Evolutionary conservation across 2,888 invertebrate genomes (phyloP).

Genomic region (Campoplex capitator): DNA sequence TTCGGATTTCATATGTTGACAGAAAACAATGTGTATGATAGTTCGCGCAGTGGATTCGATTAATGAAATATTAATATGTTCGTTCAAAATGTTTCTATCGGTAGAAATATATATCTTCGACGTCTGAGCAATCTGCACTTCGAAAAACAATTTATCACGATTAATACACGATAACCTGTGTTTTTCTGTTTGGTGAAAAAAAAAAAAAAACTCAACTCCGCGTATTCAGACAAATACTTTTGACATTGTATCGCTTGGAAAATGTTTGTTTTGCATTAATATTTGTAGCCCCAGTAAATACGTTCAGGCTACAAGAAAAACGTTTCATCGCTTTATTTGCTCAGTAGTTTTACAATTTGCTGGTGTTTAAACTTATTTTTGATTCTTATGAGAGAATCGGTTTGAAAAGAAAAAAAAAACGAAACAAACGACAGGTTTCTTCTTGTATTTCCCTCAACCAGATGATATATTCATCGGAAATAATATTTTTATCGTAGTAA

Average conservation of each 20-base stretch:
- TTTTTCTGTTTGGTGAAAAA: no score
- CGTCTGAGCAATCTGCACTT: neutral
- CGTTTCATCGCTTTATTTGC: neutral
- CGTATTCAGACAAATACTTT: neutral
- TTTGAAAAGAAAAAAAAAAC: neutral
- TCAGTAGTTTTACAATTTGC: neutral
- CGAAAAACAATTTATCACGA: neutral
- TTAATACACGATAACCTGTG: neutral
- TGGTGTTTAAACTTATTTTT: neutral
- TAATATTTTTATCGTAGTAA: neutral
- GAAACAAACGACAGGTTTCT: neutral
- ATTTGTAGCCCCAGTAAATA: neutral
- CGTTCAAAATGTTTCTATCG: neutral
- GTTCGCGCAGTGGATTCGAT: neutral
- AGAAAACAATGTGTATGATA: conserved; percentile 6
- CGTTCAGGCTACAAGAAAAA: neutral
- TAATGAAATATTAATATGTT: conserved; percentile 9
- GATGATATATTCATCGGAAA: neutral
- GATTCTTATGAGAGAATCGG: neutral
- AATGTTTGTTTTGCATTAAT: neutral
- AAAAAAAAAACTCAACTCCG: no score
- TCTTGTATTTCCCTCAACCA: neutral
- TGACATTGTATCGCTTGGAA: neutral
- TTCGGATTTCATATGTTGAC: conserved; percentile 1
- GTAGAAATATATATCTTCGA: neutral